These are phyloP conservation scores for Alcis repandata DNA, from an alignment of 2,888 invertebrate genomes.

Conservation along the genomic window DNA sequence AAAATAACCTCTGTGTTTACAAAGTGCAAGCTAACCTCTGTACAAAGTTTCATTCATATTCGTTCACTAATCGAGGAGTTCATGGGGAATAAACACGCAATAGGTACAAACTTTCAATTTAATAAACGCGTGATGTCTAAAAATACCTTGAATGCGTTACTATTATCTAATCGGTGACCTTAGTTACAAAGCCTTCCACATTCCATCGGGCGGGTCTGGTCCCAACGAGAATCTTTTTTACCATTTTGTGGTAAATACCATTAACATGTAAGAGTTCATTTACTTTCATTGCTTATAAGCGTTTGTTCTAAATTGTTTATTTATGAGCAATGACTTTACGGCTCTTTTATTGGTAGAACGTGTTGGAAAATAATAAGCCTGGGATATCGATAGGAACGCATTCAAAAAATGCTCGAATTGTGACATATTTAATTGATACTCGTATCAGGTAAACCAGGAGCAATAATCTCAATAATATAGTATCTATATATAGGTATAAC, in stretches of 20 bases:
- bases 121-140: too few species aligned
- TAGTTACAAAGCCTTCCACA: constrained; percentile 18
- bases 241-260: constrained; percentile 27
- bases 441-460: too few species aligned
- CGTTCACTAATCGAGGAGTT: too few species aligned
- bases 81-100: too few species aligned
- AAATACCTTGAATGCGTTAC: too few species aligned
- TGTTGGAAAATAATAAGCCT: constrained; percentile 14
- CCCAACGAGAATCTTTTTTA: constrained; percentile 16
- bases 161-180: not conserved
- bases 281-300: constrained; percentile 32
- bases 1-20: too few species aligned
- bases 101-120: too few species aligned
- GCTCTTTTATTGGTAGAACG: constrained; percentile 12
- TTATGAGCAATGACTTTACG: constrained; percentile 19
- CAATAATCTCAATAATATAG: too few species aligned
- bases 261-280: constrained; percentile 28
- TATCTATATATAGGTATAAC: too few species aligned
- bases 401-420: not conserved
- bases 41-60: too few species aligned
- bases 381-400: not conserved
- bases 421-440: not conserved
- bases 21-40: too few species aligned
- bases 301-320: constrained; percentile 29
- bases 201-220: constrained; percentile 31